These are phyloP conservation scores for Panthera tigris DNA, from an alignment of 2,113 vertebrate species.

Conservation along the genomic window DNA sequence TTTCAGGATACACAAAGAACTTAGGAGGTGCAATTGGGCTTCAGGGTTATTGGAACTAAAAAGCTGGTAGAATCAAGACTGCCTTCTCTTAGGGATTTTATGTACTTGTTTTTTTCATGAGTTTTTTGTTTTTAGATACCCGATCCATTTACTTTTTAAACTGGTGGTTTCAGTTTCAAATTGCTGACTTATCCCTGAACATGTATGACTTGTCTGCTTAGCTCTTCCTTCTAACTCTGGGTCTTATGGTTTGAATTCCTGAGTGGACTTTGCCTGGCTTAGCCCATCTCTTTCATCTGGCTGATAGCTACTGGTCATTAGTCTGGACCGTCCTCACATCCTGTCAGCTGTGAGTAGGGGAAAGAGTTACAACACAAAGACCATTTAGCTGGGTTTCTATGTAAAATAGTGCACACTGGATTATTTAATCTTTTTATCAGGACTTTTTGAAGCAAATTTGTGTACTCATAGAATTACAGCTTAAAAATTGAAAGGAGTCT, in stretches of 20 bases:
- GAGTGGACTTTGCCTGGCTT: background rate
- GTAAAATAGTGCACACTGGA: background rate
- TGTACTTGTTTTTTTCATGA: background rate
- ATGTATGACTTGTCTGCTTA: background rate
- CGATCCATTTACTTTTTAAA: background rate
- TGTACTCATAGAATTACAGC: background rate
- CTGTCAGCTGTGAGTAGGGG: background rate
- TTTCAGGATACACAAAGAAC: background rate
- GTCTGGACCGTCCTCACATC: background rate
- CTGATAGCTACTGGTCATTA: background rate
- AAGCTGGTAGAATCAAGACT: background rate
- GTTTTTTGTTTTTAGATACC: background rate
- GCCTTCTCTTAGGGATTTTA: background rate
- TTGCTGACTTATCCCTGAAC: background rate
- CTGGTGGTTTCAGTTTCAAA: background rate
- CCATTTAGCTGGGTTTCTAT: background rate
- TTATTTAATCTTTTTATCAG: background rate
- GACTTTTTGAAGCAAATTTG: slow-evolving; percentile 20
- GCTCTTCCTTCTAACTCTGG: background rate
- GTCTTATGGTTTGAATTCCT: slow-evolving; percentile 1
- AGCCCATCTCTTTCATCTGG: background rate
- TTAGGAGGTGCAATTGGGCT: background rate
- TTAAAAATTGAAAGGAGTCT: background rate
- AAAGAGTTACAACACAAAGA: slow-evolving; percentile 1
- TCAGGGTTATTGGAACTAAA: background rate